These are phyloP conservation scores for Orchesella cincta DNA, from an alignment of 1,140 invertebrate genomes.

Conservation along the genomic window DNA sequence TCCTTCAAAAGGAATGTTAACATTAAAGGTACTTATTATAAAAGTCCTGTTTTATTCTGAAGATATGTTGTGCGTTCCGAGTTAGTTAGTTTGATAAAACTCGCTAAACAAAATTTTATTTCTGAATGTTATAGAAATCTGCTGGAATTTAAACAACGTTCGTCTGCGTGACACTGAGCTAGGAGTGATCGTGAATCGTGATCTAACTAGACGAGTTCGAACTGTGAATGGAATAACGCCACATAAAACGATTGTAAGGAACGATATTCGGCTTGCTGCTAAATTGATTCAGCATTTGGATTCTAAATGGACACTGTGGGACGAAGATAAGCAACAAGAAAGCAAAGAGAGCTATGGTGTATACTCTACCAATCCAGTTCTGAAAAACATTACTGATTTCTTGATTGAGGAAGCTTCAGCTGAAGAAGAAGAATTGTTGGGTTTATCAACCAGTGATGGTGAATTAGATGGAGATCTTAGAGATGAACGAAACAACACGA, in stretches of 20 bases:
- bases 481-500: slow-evolving; percentile 62
- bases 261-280: slow-evolving; percentile 90
- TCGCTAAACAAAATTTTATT: slow-evolving; percentile 11
- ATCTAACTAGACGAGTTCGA: slow-evolving; percentile 86
- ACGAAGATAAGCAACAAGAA: slow-evolving; percentile 58
- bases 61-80: not conserved
- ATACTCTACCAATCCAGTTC: slow-evolving; percentile 88
- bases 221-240: slow-evolving; percentile 89
- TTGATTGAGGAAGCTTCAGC: slow-evolving; percentile 97
- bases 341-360: slow-evolving; percentile 68
- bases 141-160: slow-evolving; percentile 97
- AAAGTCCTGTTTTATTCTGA: not conserved
- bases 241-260: slow-evolving; percentile 84
- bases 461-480: slow-evolving; percentile 59
- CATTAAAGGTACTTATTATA: slow-evolving; percentile 74
- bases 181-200: slow-evolving; percentile 90
- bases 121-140: slow-evolving; percentile 73
- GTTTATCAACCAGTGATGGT: slow-evolving; percentile 61
- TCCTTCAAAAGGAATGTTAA: slow-evolving; percentile 96
- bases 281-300: slow-evolving; percentile 95
- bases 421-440: slow-evolving; percentile 94
- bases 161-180: slow-evolving; percentile 88
- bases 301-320: slow-evolving; percentile 79
- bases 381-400: slow-evolving; percentile 97
- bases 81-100: too few relatives aligned